These are phyloP conservation scores for Drosophila nebulosa DNA, from an alignment of 1,140 invertebrate genomes.

Conservation along the genomic window DNA sequence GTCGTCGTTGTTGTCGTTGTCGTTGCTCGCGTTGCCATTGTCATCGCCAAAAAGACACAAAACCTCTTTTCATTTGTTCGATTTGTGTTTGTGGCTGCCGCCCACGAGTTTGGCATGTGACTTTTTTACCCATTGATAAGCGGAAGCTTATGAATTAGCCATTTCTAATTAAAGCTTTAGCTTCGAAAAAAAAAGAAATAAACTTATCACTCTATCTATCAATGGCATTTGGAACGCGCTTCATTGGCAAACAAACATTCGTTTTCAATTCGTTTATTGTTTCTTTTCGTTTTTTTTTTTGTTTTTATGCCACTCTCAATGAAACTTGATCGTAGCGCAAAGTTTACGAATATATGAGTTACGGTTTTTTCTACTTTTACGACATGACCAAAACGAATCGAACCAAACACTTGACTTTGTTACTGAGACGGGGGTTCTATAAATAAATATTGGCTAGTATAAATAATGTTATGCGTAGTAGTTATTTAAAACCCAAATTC, in stretches of 20 bases:
- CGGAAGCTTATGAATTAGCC: slow-evolving; percentile 29
- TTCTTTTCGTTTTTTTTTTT: background rate
- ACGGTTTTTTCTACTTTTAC: background rate
- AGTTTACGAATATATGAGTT: background rate
- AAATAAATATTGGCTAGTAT: slow-evolving; percentile 1
- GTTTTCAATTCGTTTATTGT: too few relatives aligned
- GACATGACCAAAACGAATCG: background rate
- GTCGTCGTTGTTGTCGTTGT: slow-evolving; percentile 12
- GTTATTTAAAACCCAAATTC: background rate
- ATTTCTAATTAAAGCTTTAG: slow-evolving; percentile 4
- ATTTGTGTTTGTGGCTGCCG: background rate
- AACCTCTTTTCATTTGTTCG: background rate
- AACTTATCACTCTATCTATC: background rate
- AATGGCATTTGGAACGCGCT: background rate
- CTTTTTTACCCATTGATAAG: slow-evolving; percentile 30
- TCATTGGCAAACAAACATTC: background rate
- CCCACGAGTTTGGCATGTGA: slow-evolving; percentile 47
- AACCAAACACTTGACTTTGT: background rate
- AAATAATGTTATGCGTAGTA: background rate
- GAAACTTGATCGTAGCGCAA: background rate
- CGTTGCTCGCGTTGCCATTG: background rate
- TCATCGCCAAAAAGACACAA: background rate
- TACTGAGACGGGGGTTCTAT: background rate
- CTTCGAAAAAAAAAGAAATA: too few relatives aligned
- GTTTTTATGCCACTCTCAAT: background rate